These are phyloP conservation scores for Pachycephus smyrnensis DNA, from an alignment of 2,888 invertebrate species.

Conservation along the genomic window DNA sequence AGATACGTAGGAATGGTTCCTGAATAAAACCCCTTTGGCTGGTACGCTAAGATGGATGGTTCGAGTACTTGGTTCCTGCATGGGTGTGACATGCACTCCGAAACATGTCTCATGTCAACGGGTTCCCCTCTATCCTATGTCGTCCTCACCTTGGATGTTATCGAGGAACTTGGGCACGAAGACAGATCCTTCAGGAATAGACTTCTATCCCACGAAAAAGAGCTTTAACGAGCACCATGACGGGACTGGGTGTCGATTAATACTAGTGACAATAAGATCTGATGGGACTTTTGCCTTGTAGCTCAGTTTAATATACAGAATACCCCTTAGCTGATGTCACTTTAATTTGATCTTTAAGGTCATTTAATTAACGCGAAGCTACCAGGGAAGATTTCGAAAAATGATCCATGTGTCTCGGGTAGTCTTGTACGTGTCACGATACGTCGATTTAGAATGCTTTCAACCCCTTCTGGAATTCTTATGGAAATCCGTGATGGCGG, in stretches of 20 bases:
- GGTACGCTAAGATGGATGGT: slow-evolving; percentile 52
- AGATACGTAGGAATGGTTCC: slow-evolving; percentile 31
- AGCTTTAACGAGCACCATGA: neutral
- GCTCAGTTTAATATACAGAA: neutral
- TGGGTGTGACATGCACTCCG: slow-evolving; percentile 20
- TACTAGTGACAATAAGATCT: neutral
- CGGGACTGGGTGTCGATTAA: too few relatives aligned
- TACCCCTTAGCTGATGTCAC: neutral
- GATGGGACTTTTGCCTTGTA: neutral
- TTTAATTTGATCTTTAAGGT: neutral
- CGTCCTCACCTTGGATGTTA: slow-evolving; percentile 36
- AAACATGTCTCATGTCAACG: slow-evolving; percentile 20
- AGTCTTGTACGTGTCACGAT: neutral
- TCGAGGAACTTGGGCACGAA: slow-evolving; percentile 24
- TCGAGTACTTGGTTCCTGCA: slow-evolving; percentile 11
- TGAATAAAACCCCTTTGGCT: slow-evolving; percentile 48
- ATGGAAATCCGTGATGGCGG: too few relatives aligned
- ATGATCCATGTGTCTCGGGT: neutral
- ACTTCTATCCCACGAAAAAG: neutral
- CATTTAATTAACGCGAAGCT: slow-evolving; percentile 14
- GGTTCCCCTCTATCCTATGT: slow-evolving; percentile 21
- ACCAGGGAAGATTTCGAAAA: slow-evolving; percentile 11
- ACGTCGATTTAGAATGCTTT: neutral
- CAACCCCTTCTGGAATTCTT: neutral
- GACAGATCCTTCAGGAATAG: slow-evolving; percentile 3